Percentiles rank a stretch among this genome's conserved stretches.
Evolutionary conservation across 1,140 invertebrate genomes (phyloP).

Genomic region (Drosophila sp.): DNA sequence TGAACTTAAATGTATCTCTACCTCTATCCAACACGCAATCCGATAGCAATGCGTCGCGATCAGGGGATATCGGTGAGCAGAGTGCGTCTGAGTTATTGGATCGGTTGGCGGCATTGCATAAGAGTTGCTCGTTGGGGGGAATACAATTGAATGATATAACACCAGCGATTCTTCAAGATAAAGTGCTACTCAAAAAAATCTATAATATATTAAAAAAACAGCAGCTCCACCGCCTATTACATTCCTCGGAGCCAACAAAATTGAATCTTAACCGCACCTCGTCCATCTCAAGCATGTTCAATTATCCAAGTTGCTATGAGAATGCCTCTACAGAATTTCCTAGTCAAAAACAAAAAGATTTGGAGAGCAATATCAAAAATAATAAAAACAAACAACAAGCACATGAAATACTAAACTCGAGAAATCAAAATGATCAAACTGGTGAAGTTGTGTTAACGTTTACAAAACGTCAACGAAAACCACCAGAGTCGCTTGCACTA

Average conservation of each 20-base stretch:
- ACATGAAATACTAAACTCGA: not conserved
- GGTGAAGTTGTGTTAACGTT: too few species aligned
- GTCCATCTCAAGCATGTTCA: constrained; percentile 56
- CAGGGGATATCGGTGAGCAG: not conserved
- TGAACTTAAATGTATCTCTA: not conserved
- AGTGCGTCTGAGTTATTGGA: constrained; percentile 36
- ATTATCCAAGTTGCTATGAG: constrained; percentile 24
- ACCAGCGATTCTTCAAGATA: constrained; percentile 64
- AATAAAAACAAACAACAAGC: not conserved
- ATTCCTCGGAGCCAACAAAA: constrained; percentile 65
- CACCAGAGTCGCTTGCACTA: constrained; percentile 12
- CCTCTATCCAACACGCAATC: too few species aligned
- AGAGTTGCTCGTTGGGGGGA: constrained; percentile 13
- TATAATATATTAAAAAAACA: constrained; percentile 76
- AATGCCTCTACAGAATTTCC: not conserved
- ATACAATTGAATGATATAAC: constrained; percentile 46
- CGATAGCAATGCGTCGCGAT: too few species aligned
- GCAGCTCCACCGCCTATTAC: constrained; percentile 71
- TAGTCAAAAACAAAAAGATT: not conserved
- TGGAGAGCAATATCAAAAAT: not conserved
- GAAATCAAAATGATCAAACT: too few species aligned
- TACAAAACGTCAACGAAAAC: constrained; percentile 24
- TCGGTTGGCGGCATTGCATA: constrained; percentile 36
- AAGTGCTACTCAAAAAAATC: constrained; percentile 67
- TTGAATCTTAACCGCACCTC: constrained; percentile 41